Evolutionary conservation across 2,888 invertebrate species (phyloP).

Genomic region (Thereva unica): DNA sequence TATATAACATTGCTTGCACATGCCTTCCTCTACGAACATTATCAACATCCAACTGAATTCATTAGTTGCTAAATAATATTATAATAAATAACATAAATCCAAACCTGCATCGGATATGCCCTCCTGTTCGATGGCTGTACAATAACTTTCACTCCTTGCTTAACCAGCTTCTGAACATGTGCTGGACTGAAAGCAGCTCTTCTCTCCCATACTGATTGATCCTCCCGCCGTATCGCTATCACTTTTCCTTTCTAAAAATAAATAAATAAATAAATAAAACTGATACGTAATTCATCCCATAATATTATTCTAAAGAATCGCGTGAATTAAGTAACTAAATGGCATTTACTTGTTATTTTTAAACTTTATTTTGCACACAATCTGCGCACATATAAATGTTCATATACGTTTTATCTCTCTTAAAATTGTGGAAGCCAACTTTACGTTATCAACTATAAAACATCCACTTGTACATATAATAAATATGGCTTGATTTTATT

Average conservation of each 20-base stretch:
- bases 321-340: too few relatives aligned
- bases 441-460: too few relatives aligned
- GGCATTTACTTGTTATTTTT: not conserved
- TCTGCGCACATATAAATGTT: too few relatives aligned
- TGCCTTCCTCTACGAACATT: too few relatives aligned
- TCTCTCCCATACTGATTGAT: slow-evolving; percentile 94
- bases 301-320: too few relatives aligned
- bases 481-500: too few relatives aligned
- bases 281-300: not conserved
- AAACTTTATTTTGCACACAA: not conserved
- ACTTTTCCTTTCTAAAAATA: slow-evolving; percentile 65
- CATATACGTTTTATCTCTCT: too few relatives aligned
- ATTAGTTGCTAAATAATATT: not conserved
- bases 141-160: slow-evolving; percentile 89
- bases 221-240: slow-evolving; percentile 87
- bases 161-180: slow-evolving; percentile 86
- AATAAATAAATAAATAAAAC: not conserved
- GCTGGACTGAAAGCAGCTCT: slow-evolving; percentile 92
- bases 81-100: not conserved
- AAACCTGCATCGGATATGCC: slow-evolving; percentile 94
- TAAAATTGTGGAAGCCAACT: too few relatives aligned
- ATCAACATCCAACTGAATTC: too few relatives aligned
- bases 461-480: too few relatives aligned
- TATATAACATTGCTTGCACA: too few relatives aligned
- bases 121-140: slow-evolving; percentile 98